Percentiles rank a stretch among this genome's conserved stretches.
Conservation (phyloP, 2,888 invertebrate genomes). For the Agonopterix heracliana region DNA sequence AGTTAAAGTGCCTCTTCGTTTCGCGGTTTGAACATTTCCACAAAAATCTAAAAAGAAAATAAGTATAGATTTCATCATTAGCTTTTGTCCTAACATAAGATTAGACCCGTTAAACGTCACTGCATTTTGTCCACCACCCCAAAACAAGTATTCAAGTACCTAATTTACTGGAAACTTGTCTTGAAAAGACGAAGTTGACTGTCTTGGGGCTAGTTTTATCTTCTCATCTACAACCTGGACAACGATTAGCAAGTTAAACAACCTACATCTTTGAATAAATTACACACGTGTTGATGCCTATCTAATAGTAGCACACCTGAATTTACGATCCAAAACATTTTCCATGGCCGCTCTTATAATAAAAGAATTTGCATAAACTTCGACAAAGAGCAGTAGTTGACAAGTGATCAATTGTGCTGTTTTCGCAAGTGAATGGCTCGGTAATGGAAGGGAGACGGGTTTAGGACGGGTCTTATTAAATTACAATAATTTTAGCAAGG, state of each 20-base stretch:
- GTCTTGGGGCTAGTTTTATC: slow-evolving; percentile 46
- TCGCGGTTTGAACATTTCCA: too few relatives aligned
- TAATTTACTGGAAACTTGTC: not conserved
- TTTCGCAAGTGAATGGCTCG: slow-evolving; percentile 50
- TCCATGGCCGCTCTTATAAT: slow-evolving; percentile 14
- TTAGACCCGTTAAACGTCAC: too few relatives aligned
- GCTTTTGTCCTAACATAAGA: too few relatives aligned
- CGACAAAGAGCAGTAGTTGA: slow-evolving; percentile 45
- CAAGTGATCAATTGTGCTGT: slow-evolving; percentile 68
- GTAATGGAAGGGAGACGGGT: slow-evolving; percentile 33
- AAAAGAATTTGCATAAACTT: slow-evolving; percentile 37
- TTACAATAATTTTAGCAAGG: slow-evolving; percentile 55
- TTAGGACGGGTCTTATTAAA: slow-evolving; percentile 57
- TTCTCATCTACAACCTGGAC: slow-evolving; percentile 55
- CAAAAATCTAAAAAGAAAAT: too few relatives aligned
- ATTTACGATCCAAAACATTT: slow-evolving; percentile 41
- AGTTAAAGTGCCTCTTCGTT: too few relatives aligned
- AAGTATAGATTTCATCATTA: too few relatives aligned
- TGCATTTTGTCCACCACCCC: too few relatives aligned
- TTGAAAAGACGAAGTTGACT: slow-evolving; percentile 11
- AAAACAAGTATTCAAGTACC: not conserved
- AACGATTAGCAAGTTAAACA: slow-evolving; percentile 69
- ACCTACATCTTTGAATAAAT: slow-evolving; percentile 42
- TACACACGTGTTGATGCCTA: slow-evolving; percentile 52
- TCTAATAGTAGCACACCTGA: slow-evolving; percentile 32